Evolutionary conservation across 2,113 vertebrate species (phyloP).

Genomic region (Gallinago media): DNA sequence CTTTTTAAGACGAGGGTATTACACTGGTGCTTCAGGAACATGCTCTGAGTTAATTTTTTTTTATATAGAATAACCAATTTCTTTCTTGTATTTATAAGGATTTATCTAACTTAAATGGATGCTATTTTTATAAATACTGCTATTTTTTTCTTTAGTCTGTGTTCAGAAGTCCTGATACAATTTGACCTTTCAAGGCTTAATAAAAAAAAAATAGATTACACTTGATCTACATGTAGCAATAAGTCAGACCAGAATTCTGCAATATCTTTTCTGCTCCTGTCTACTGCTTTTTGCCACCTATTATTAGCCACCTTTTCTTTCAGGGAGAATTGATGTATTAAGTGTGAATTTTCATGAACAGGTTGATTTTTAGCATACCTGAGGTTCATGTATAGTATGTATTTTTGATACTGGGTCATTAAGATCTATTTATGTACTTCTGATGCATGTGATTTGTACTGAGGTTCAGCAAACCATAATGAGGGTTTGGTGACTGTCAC

Average conservation of each 20-base stretch:
- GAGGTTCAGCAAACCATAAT: neutral
- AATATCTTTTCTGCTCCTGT: constrained; percentile 21
- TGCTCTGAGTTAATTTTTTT: constrained; percentile 58
- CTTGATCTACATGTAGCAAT: constrained; percentile 67
- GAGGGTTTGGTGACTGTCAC: constrained; percentile 25
- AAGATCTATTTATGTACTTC: constrained; percentile 65
- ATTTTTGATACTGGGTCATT: constrained; percentile 76
- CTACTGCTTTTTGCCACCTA: constrained; percentile 42
- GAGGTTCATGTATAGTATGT: constrained; percentile 67
- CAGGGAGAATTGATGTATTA: constrained; percentile 61
- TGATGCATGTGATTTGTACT: constrained; percentile 28
- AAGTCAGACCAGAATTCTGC: constrained; percentile 48
- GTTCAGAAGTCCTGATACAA: neutral
- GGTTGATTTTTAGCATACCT: constrained; percentile 50
- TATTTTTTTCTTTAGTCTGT: neutral
- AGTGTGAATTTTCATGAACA: constrained; percentile 70
- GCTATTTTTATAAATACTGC: constrained; percentile 77
- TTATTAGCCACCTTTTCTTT: constrained; percentile 51
- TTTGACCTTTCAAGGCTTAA: constrained; percentile 41
- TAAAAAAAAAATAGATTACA: constrained; percentile 39
- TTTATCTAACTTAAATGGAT: constrained; percentile 65
- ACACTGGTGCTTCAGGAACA: constrained; percentile 68
- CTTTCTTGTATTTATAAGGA: constrained; percentile 72
- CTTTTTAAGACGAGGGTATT: constrained; percentile 27
- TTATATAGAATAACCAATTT: constrained; percentile 25